Base-by-base conservation (phyloP, 2,888 invertebrate genomes). In the Tinea semifulvella region DNA sequence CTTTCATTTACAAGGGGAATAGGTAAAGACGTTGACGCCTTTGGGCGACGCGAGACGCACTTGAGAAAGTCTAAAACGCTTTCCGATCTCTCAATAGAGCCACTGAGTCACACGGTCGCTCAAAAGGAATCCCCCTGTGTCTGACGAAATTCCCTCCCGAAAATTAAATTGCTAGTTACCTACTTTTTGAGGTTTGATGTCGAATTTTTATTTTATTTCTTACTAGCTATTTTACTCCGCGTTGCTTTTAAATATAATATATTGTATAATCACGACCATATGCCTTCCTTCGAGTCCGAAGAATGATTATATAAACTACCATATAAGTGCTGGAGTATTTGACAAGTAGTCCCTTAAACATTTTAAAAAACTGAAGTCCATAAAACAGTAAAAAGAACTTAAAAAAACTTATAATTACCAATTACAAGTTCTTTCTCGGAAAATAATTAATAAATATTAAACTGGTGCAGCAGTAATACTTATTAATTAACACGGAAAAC, bases 21-120 rank as follows among this genome's bases (percentile, higher is more conserved):
- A 67, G 64, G 65, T 65, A 63, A 68, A 63, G 56, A 50, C 49
- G 51, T 52, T 54, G 52, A 56, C 59, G 56, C 58, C 52, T 58
- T 61, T 55, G 57, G 49, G 49, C 13, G n/a, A 13, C 31, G n/a
- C n/a, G 4, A 5, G 31, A n/a, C n/a, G 10, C 4, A 11, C 8
- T 6, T 7, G 8, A 8, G 6, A 8, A 25, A 5, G 10, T 31
- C 10, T n/a, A 31, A 31, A 31, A 8, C 6, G 4, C 7, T 11
- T 13, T 31, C 11, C 31, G n/a, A 7, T 7, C n/a, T 31, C 31
- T 31, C 11, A 31, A 31, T 31, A 13, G 11, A 31, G 11, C 6
- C 31, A 7, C 5, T 31, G 22, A 22, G 22, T 31, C n/a, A n/a
- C 31, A 31, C 31, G 10, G 13, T n/a, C n/a, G 6, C 31, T 11